Conservation (phyloP, 2,888 invertebrate species). For the Orchesella flavescens region DNA sequence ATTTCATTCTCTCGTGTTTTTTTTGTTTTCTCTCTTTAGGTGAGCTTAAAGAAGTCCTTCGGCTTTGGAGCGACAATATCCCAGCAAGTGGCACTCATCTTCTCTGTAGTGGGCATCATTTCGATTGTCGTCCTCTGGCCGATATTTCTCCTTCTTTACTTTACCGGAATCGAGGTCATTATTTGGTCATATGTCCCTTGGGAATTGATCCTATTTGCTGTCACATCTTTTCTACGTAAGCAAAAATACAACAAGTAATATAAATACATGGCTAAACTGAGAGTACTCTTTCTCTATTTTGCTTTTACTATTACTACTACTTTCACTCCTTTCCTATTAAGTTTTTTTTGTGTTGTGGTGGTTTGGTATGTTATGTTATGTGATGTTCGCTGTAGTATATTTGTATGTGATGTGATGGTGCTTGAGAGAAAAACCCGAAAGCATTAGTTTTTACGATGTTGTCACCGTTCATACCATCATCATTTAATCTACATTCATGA, state of each 20-base stretch:
- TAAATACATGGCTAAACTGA: neutral
- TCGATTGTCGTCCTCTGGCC: slow-evolving; percentile 94
- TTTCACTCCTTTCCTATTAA: neutral
- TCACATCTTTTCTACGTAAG: slow-evolving; percentile 85
- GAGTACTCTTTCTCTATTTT: slow-evolving; percentile 5
- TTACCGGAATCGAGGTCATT: slow-evolving; percentile 89
- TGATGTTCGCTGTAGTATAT: neutral
- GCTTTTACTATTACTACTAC: neutral
- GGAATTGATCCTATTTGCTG: slow-evolving; percentile 88
- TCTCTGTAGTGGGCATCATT: slow-evolving; percentile 90
- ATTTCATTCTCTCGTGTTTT: slow-evolving; percentile 10
- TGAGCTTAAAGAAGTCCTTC: slow-evolving; percentile 93
- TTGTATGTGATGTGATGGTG: neutral
- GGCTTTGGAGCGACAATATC: slow-evolving; percentile 84
- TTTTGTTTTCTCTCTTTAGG: slow-evolving; percentile 77
- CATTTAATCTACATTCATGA: slow-evolving; percentile 50
- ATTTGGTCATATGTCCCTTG: slow-evolving; percentile 90
- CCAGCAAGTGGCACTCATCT: slow-evolving; percentile 86
- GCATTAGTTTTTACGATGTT: slow-evolving; percentile 42
- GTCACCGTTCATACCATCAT: slow-evolving; percentile 40
- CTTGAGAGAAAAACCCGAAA: neutral
- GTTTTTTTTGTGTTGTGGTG: neutral
- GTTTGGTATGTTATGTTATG: neutral
- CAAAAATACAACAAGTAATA: neutral
- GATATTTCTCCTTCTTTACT: slow-evolving; percentile 86